These are phyloP conservation scores for Pterostichus madidus DNA, from an alignment of 2,888 invertebrate genomes.

Conservation along the genomic window DNA sequence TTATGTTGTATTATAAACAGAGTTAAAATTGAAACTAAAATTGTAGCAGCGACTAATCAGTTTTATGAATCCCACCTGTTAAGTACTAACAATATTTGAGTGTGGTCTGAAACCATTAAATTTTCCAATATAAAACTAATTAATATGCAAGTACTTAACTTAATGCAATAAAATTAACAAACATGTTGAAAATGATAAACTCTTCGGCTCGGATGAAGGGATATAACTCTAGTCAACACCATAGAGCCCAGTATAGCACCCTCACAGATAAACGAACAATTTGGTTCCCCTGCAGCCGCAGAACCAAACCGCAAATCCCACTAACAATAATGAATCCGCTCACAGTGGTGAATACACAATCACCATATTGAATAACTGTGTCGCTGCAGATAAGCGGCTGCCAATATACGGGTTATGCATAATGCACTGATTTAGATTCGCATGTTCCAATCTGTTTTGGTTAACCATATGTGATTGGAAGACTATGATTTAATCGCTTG, in stretches of 20 bases:
- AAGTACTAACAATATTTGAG: not conserved
- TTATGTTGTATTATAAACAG: no score
- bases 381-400: slow-evolving; percentile 37
- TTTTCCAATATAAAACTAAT: no score
- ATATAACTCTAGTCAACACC: not conserved
- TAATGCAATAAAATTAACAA: not conserved
- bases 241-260: not conserved
- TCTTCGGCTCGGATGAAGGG: not conserved
- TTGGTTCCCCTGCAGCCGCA: slow-evolving; percentile 8
- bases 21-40: no score
- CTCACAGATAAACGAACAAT: slow-evolving; percentile 37
- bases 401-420: slow-evolving; percentile 53
- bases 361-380: slow-evolving; percentile 48
- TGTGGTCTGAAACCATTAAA: not conserved
- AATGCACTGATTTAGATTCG: slow-evolving; percentile 35
- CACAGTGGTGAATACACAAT: slow-evolving; percentile 44
- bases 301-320: slow-evolving; percentile 20
- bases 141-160: not conserved
- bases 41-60: no score
- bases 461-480: slow-evolving; percentile 5
- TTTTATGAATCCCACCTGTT: no score
- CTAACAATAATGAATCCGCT: slow-evolving; percentile 51
- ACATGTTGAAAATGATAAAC: slow-evolving; percentile 28
- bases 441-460: not conserved
- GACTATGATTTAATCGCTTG: not conserved